Evolutionary conservation across 1,140 invertebrate genomes (phyloP), one percentile per base, ranked within the genome.

Genomic region (Drosophila ananassae): DNA sequence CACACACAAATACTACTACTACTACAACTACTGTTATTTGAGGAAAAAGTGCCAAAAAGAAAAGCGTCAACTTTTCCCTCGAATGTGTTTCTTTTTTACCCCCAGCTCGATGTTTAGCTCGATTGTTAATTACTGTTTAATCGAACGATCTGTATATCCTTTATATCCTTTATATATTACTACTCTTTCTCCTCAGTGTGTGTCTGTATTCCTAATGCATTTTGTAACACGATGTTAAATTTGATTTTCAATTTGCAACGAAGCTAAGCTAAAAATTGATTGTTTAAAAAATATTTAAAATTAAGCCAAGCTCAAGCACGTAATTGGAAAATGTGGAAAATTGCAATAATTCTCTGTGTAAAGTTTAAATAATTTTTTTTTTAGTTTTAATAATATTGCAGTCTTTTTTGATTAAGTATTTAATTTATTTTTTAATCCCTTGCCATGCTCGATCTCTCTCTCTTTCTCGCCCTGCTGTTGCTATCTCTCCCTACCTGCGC

Each of bases 271-370:
- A 37, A 46, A 68, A 66, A 68, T 37, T n/a, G 2, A 21, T 44
- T 13, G n/a, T 44, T n/a, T 21, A 22, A 58, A 56, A 22, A 58
- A 34, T 46, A 44, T 30, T 28, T 34, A 46, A 60, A 61, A 54
- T 68, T 53, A 62, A 56, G 28, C 3, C 55, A 56, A 63, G 34
- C 12, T 44, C 21, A 44, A 51, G 51, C 55, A 82, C 67, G 52
- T 7, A 57, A 71, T 71, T 48, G 68, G 73, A 87, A 79, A 79
- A 79, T 87, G 82, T 85, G 82, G 82, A 87, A 78, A 81, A 81
- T 77, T 75, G 58, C 8, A 44, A 44, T 44, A 21, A 17, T 44
- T 21, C n/a, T 34, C 46, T 48, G 32, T 62, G 50, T 46, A 13
- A 46, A 46, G n/a, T 21, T 37, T 13, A 28, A 28, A 28, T 28